Evolutionary conservation across 2,797 vertebrate species (phyloP).

Genomic region (Dallia pectoralis): DNA sequence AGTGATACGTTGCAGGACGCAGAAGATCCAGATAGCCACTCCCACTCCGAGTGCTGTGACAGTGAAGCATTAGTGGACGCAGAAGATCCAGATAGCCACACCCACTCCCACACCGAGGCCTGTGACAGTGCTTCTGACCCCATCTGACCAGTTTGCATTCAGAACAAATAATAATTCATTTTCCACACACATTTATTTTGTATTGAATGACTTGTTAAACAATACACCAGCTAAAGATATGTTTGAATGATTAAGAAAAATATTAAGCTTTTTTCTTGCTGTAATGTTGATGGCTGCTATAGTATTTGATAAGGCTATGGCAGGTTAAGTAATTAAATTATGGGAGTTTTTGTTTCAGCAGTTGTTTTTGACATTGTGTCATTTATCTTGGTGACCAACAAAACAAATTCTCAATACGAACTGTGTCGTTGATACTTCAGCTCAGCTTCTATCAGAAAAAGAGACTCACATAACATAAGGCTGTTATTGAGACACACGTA

Average conservation of each 20-base stretch:
- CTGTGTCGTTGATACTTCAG: neutral
- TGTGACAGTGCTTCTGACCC: constrained; percentile 73
- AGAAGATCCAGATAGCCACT: constrained; percentile 44
- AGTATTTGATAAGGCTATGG: neutral
- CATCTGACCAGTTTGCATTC: constrained; percentile 49
- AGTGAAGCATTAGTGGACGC: constrained; percentile 56
- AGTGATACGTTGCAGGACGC: constrained; percentile 57
- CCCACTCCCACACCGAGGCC: no score
- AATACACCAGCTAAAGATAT: constrained; percentile 5
- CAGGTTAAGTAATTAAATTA: neutral
- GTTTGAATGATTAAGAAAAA: constrained; percentile 9
- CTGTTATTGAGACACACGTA: neutral
- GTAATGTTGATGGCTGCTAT: neutral
- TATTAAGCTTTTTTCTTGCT: constrained; percentile 9
- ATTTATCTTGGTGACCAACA: neutral
- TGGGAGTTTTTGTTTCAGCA: neutral
- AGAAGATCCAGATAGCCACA: constrained; percentile 44
- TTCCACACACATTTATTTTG: neutral
- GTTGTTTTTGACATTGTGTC: neutral
- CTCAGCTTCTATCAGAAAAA: neutral
- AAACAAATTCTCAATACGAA: neutral
- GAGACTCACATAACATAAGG: neutral
- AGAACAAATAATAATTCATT: constrained; percentile 14
- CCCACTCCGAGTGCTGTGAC: constrained; percentile 62
- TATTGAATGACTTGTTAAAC: constrained; percentile 1